Percentiles rank a stretch among this genome's conserved stretches.
Conservation (phyloP, 2,888 invertebrate genomes). For the Andricus quercusramuli region DNA sequence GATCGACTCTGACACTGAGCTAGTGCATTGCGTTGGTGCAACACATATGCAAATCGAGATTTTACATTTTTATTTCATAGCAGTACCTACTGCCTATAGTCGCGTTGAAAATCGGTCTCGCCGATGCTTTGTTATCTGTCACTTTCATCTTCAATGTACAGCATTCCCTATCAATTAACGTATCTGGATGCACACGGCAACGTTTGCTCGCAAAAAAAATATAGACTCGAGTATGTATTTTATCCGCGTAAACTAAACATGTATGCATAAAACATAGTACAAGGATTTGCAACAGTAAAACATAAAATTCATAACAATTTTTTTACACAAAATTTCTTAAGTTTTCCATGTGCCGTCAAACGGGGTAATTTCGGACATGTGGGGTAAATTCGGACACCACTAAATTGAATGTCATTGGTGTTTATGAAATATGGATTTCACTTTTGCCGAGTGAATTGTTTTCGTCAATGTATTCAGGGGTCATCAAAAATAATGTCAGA, state of each 20-base stretch:
- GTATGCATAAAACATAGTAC: no score
- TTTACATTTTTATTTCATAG: conserved; percentile 30
- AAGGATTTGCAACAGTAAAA: no score
- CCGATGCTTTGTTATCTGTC: conserved; percentile 34
- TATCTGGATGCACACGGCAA: neutral
- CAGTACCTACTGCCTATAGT: neutral
- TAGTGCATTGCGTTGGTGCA: neutral
- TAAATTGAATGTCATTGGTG: no score
- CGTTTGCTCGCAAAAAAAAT: neutral
- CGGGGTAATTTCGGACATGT: no score
- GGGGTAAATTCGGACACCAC: no score
- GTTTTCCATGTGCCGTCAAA: no score
- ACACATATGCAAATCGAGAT: conserved; percentile 34
- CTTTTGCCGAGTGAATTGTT: no score
- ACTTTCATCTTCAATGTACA: conserved; percentile 35
- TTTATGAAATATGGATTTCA: no score
- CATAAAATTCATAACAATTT: no score
- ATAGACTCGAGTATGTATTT: neutral
- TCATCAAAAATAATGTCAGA: no score
- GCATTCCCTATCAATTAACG: conserved; percentile 34
- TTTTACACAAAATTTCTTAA: no score
- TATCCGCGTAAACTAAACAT: neutral
- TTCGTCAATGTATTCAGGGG: no score
- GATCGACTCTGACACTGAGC: conserved; percentile 18
- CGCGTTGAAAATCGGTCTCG: conserved; percentile 25